Evolutionary conservation across 2,113 vertebrate species (phyloP), one percentile per base, ranked within the genome.

Genomic region (Physeter macrocephalus): DNA sequence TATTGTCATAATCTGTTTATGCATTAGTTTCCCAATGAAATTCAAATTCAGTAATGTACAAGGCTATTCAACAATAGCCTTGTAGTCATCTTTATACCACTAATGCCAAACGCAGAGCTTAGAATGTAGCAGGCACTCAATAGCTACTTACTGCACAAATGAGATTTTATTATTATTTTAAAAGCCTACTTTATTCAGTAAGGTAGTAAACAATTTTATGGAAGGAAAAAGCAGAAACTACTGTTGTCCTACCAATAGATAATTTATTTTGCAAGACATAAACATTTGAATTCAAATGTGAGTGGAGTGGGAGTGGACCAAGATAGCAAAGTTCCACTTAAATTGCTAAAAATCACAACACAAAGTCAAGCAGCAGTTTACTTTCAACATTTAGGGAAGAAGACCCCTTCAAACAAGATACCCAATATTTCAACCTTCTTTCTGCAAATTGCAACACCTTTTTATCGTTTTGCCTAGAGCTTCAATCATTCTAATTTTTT

Each of bases 371-470:
- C 29, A 97, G 13, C 0, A 1, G 87, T 98, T 97, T 93, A 39
- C 84, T 95, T 94, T 95, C 46, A 39, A 83, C 18, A 94, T 97
- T 97, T 84, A 95, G 66, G 85, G 54, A 91, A 82, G 7, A 94
- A 97, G 93, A 97, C 27, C 67, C 69, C 46, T 98, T 97, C 80
- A 96, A 97, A n/a, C 27, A 95, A 96, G 72, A 95, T 43, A 66
- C 4, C 31, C 52, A 86, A 72, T 92, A 95, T 78, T 93, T 49
- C 69, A 95, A 75, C 25, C n/a, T 49, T 93, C 64, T 88, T 96
- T 95, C 54, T 92, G 27, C 31, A 93, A 95, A 88, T 43, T 83
- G 72, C 18, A 86, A 52, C 43, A 82, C 15, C 74, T 96, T 66
- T 66, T 43, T 11, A 97, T 96, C 92, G 96, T 57, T 96, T 96